Evolutionary conservation across 35 echinoderm and acorn worm genomes (phyloP), one percentile per base, ranked within the genome.

Genomic region (Lytechinus pictus): DNA sequence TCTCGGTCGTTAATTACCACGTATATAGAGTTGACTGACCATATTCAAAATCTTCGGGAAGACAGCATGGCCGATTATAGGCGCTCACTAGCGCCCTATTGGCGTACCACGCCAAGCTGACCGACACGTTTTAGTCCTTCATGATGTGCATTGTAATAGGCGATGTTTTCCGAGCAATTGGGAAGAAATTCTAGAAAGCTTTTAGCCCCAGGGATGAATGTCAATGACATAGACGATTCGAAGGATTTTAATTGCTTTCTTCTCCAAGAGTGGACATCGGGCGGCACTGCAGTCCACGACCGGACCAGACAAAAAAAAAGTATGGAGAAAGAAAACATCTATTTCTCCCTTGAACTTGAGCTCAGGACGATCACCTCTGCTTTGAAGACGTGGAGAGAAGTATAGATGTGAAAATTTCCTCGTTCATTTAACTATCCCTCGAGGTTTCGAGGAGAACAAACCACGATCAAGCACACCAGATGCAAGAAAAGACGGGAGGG

Each of bases 171-270:
- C 16, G 66, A 79, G 66, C 66, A 79, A 79, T n/a, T 44, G 33
- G 19, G 66, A 79, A 79, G 66, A 79, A 79, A 79, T n/a, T 79
- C 66, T 79, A 79, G 66, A 79, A 79, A 79, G 66, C 66, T 79
- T 79, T 79, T 79, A 79, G 66, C 66, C 66, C 66, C 16, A 24
- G 66, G 66, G 66, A 79, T 79, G 66, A 79, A 79, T 79, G 66
- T 79, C 66, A 79, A 79, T 79, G 66, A 79, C 66, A 79, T 79
- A 79, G 66, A 79, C 66, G 66, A 79, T 79, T 79, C 66, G 66
- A 79, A 24, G 66, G 66, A 16, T 14, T 79, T 79, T 79, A 79
- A 79, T 79, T 79, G 66, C 66, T 79, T 79, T 79, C 66, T n/a
- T 79, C 66, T 79, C 66, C 19, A 24, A 24, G 16, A 79, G 66